phyloP scores from a whole-genome alignment of 2,797 vertebrate genomes.

The Crocidura indochinensis region DNA sequence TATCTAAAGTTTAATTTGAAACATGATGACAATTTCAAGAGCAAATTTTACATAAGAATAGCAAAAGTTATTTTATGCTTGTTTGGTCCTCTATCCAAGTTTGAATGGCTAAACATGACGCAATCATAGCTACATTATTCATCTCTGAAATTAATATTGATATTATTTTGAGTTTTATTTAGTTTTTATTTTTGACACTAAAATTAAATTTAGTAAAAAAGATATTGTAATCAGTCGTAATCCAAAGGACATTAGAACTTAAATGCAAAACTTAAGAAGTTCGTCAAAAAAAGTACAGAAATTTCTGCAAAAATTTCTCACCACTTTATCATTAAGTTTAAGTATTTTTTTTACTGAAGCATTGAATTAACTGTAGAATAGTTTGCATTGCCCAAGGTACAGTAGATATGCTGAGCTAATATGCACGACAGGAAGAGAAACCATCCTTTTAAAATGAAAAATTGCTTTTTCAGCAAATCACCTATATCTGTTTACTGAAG shows the following conservation, averaged over 20 bases:
- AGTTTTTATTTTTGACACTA: slow-evolving; percentile 26
- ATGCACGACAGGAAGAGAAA: neutral
- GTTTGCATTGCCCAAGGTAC: neutral
- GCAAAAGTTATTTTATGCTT: neutral
- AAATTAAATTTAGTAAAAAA: neutral
- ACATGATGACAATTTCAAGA: neutral
- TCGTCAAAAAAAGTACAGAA: slow-evolving; percentile 5
- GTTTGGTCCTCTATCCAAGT: neutral
- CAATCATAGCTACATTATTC: neutral
- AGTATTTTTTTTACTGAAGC: neutral
- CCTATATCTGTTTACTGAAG: neutral
- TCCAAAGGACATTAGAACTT: neutral
- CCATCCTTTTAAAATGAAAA: slow-evolving; percentile 7
- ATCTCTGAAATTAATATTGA: neutral
- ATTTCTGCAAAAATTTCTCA: neutral
- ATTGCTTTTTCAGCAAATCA: neutral
- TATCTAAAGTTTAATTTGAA: slow-evolving; percentile 39
- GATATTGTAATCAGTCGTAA: neutral
- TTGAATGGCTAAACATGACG: neutral
- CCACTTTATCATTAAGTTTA: neutral
- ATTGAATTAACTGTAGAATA: slow-evolving; percentile 17
- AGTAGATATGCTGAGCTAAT: neutral
- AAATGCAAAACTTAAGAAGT: neutral
- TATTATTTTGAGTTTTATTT: neutral
- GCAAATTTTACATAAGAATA: slow-evolving; percentile 18